Conservation (phyloP, 1,140 invertebrate genomes). For the Diorhabda elongata region DNA sequence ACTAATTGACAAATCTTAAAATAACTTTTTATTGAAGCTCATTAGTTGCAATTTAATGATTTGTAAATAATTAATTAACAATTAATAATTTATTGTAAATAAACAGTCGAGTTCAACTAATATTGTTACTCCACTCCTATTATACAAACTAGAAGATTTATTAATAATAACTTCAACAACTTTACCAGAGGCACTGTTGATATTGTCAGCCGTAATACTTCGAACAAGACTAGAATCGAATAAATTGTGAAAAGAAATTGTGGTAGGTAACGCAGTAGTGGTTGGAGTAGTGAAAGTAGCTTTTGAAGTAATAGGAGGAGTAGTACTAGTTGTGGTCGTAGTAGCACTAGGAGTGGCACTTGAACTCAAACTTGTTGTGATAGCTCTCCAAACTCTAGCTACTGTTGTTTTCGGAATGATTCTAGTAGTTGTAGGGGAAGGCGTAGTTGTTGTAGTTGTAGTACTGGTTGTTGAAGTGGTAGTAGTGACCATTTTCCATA, state of each 20-base stretch:
- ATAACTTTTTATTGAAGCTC: too few species aligned
- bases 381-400: conserved; percentile 20
- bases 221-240: background rate
- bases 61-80: too few species aligned
- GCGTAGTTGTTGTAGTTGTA: conserved; percentile 46
- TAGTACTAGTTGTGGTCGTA: conserved; percentile 46
- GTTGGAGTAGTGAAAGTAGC: conserved; percentile 30
- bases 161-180: too few species aligned
- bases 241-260: conserved; percentile 4
- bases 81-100: too few species aligned
- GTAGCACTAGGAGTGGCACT: conserved; percentile 26
- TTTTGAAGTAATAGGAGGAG: conserved; percentile 19
- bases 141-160: too few species aligned
- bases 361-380: conserved; percentile 18
- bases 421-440: conserved; percentile 41
- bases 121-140: too few species aligned
- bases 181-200: background rate
- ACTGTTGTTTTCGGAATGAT: conserved; percentile 48
- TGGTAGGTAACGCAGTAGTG: conserved; percentile 16
- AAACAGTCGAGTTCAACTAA: too few species aligned
- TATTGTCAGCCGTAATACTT: background rate
- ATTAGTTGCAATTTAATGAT: too few species aligned
- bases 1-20: too few species aligned
- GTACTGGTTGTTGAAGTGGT: conserved; percentile 50
- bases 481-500: conserved; percentile 36